Conservation (phyloP, 2,113 vertebrate species). For the Actenoides hombroni region DNA sequence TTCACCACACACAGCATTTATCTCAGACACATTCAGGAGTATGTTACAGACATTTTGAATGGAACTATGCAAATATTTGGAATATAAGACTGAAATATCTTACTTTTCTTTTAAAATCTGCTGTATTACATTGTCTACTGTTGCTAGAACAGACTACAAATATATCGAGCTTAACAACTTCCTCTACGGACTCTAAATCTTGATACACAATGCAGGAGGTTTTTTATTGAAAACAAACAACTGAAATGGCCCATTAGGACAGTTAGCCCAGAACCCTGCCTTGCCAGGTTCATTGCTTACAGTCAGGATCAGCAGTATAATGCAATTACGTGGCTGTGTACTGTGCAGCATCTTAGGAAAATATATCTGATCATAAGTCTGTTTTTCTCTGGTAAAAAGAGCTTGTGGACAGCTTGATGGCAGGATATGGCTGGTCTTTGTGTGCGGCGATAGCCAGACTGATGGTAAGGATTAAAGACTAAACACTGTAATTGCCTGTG, state of each 20-base stretch:
- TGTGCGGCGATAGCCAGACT: slow-evolving; percentile 40
- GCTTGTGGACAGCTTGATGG: slow-evolving; percentile 67
- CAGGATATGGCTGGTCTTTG: slow-evolving; percentile 2
- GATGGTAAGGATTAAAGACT: slow-evolving; percentile 32
- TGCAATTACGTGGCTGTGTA: slow-evolving; percentile 24
- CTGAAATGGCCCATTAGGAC: slow-evolving; percentile 59
- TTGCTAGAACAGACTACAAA: background rate
- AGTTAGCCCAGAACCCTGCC: slow-evolving; percentile 37
- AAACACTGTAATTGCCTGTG: background rate
- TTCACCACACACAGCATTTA: background rate
- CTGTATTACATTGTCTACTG: background rate
- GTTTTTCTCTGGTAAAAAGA: slow-evolving; percentile 48
- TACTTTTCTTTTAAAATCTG: background rate
- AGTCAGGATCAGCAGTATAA: slow-evolving; percentile 28
- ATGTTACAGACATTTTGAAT: background rate
- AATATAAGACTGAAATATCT: background rate
- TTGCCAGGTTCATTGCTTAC: slow-evolving; percentile 55
- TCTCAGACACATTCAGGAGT: background rate
- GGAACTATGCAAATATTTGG: background rate
- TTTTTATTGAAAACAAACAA: slow-evolving; percentile 59
- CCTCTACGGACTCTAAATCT: slow-evolving; percentile 37
- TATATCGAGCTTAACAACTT: background rate
- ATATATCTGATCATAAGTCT: slow-evolving; percentile 36
- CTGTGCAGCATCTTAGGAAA: background rate
- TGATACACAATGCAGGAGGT: background rate